Evolutionary conservation across 2,113 vertebrate genomes (phyloP).

Genomic region (Hypanus sabinus): DNA sequence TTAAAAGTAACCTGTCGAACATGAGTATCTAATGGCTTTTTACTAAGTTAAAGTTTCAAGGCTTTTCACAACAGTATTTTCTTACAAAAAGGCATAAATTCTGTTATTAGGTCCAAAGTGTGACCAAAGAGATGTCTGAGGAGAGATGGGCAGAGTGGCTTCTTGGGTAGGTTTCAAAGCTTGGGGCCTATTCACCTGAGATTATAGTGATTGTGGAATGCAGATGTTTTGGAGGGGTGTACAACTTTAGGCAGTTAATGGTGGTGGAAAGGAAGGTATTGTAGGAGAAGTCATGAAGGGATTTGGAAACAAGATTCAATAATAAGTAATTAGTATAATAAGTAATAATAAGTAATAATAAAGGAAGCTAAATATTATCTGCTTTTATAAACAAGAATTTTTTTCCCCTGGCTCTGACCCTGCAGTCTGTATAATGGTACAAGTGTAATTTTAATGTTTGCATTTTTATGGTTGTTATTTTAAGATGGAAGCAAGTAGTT

Average conservation of each 20-base stretch:
- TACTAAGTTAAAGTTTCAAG: background rate
- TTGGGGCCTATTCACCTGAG: background rate
- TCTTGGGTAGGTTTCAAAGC: background rate
- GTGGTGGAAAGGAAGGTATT: background rate
- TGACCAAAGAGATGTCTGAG: background rate
- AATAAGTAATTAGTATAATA: too few species aligned
- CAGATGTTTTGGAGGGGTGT: background rate
- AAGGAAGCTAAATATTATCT: background rate
- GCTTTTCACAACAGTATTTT: background rate
- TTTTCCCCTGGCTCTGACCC: background rate
- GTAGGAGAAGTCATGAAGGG: background rate
- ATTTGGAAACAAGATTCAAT: background rate
- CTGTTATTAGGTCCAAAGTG: background rate
- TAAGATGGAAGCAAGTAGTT: background rate
- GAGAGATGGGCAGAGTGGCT: too few species aligned
- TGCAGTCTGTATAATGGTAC: background rate
- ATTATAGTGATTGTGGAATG: background rate
- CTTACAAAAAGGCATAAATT: background rate
- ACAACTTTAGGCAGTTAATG: background rate
- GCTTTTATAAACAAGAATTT: background rate
- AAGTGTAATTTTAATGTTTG: background rate
- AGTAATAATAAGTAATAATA: too few species aligned
- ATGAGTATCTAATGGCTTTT: too few species aligned
- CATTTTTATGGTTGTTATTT: background rate
- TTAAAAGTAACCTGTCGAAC: too few species aligned